These are phyloP conservation scores for Limnephilus lunatus DNA, from an alignment of 2,888 invertebrate genomes.

Conservation along the genomic window DNA sequence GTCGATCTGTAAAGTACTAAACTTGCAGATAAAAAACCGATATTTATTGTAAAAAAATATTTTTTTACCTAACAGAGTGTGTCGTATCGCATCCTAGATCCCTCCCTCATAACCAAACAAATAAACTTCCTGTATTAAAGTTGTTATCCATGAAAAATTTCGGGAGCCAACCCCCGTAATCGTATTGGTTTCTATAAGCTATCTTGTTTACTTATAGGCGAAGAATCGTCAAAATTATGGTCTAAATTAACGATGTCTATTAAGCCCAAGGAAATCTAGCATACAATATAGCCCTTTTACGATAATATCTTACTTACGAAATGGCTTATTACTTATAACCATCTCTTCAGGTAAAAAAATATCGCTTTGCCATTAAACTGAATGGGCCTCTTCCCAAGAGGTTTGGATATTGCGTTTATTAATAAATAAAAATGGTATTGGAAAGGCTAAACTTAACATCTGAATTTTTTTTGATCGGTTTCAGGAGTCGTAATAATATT, in stretches of 20 bases:
- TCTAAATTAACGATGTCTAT: neutral
- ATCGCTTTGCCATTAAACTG: neutral
- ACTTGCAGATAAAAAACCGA: neutral
- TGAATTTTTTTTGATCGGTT: neutral
- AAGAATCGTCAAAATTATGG: conserved; percentile 30
- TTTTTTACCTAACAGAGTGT: neutral
- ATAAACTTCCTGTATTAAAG: neutral
- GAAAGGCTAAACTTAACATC: neutral
- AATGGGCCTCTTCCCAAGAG: neutral
- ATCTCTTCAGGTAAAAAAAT: neutral
- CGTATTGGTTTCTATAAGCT: conserved; percentile 30
- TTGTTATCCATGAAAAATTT: conserved; percentile 9
- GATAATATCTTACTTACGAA: conserved; percentile 23
- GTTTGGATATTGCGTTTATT: neutral
- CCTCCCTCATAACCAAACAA: neutral
- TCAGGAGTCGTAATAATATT: neutral
- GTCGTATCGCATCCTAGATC: neutral
- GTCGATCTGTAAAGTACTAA: neutral
- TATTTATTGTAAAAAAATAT: neutral
- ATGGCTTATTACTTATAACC: neutral
- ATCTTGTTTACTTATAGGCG: conserved; percentile 19
- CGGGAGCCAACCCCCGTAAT: neutral
- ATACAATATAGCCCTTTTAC: conserved; percentile 13
- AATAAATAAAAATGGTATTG: neutral
- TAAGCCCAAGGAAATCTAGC: neutral